Conservation (phyloP, 2,888 invertebrate species). For the Abrostola tripartita region DNA sequence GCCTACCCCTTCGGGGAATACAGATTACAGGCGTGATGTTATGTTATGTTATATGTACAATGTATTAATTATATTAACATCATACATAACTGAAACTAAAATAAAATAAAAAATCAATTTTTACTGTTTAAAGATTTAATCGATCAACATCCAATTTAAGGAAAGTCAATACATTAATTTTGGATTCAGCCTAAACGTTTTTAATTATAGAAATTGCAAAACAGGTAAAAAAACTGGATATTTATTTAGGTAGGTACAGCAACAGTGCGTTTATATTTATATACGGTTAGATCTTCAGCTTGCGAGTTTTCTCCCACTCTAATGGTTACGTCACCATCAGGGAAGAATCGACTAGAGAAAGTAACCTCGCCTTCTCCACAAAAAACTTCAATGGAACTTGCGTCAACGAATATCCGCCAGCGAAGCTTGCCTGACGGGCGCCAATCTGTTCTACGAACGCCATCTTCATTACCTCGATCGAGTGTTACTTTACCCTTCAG, state of each 20-base stretch:
- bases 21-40: too few relatives aligned
- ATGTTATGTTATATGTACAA: too few relatives aligned
- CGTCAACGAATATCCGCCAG: conserved; percentile 70
- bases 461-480: conserved; percentile 75
- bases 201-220: too few relatives aligned
- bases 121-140: too few relatives aligned
- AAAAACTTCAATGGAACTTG: conserved; percentile 76
- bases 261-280: conserved; percentile 62
- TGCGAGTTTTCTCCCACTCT: conserved; percentile 50
- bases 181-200: too few relatives aligned
- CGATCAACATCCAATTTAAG: too few relatives aligned
- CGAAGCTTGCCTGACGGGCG: conserved; percentile 58
- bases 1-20: too few relatives aligned
- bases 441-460: conserved; percentile 72
- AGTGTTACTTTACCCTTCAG: conserved; percentile 63
- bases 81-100: too few relatives aligned
- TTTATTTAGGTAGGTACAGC: not conserved
- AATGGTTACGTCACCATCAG: conserved; percentile 55
- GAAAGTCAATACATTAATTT: too few relatives aligned
- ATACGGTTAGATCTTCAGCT: conserved; percentile 54
- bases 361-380: conserved; percentile 73
- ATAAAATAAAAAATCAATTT: too few relatives aligned
- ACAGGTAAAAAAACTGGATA: too few relatives aligned
- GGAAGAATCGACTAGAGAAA: conserved; percentile 75
- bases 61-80: too few relatives aligned